A percentile compares a stretch with the other conserved stretches of the same genome.
Evolutionary conservation across 2,888 invertebrate species (phyloP).

Genomic region (Eilema depressum): DNA sequence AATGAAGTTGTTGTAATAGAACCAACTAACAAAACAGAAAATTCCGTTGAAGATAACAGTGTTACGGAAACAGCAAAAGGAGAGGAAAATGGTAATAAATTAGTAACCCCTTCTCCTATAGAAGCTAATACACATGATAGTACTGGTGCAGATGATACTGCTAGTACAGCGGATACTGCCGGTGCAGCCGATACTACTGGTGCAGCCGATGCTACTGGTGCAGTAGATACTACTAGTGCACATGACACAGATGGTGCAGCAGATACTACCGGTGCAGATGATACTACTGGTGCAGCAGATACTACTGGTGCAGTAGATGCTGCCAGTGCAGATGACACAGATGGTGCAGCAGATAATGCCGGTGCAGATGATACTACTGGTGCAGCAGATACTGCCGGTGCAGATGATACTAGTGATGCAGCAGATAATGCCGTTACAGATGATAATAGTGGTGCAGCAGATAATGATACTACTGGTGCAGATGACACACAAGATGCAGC

Average conservation of each 20-base stretch:
- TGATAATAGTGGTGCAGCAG: background rate
- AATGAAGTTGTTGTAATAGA: background rate
- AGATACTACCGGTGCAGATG: background rate
- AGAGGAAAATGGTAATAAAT: background rate
- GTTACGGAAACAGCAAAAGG: too few relatives aligned
- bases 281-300: background rate
- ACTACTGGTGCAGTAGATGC: background rate
- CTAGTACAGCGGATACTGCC: background rate
- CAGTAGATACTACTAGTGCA: background rate
- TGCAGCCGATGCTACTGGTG: background rate
- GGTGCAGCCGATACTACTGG: background rate
- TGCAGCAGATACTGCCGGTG: too few relatives aligned
- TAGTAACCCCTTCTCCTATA: too few relatives aligned
- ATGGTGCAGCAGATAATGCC: background rate
- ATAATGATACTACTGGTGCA: background rate
- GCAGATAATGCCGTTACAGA: too few relatives aligned
- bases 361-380: background rate
- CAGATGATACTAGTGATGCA: too few relatives aligned
- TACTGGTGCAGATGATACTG: too few relatives aligned
- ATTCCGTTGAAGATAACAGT: background rate
- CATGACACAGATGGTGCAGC: too few relatives aligned
- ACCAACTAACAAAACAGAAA: background rate
- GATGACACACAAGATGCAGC: background rate
- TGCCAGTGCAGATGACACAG: background rate
- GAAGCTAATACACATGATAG: too few relatives aligned